Evolutionary conservation across 1,140 invertebrate genomes (phyloP), one percentile per base, ranked within the genome.

Genomic region (Zaprionus vittiger): DNA sequence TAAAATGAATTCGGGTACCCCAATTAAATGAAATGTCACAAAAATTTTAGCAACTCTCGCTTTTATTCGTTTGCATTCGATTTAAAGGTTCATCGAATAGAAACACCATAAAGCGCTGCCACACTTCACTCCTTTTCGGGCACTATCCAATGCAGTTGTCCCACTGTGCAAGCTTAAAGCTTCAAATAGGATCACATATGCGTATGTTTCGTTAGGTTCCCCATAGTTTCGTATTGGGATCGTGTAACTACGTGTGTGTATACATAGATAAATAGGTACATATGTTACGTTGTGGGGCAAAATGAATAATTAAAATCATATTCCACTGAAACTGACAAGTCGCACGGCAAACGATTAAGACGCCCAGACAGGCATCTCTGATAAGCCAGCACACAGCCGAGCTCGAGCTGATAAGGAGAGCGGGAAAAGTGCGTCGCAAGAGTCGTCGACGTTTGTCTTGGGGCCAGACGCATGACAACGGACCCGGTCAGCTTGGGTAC

Each of bases 341-440:
- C 20, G 22, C 37, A 38, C 52, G 28, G 34, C 64, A 44, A 55
- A 20, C 34, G 57, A 62, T 31, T 34, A 55, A 65, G 22, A 28
- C 44, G 55, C 60, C 60, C 60, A 75, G 73, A 75, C 73, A 75
- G 60, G 34, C 73, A 75, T 57, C 73, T 57, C 55, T 44, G 73
- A 75, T 75, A 75, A 76, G 37, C 28, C 54, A 66, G 34, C 37
- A n/a, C 65, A 70, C 59, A 66, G 41, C 41, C 15, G 17, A 52
- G 15, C 24, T 12, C 7, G n/a, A 15, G 41, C 54, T 71, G 68
- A 71, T 71, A 71, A 75, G 60, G 12, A 17, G 34, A 44, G 14
- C 71, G 31, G 55, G 47, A 76, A 64, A 61, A 76, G 68, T 64
- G 61, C 73, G 73, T 65, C 73, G 55, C 61, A 28, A 60, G 55